A percentile compares a stretch with the other conserved stretches of the same genome.
phyloP scores from a whole-genome alignment of 1,140 invertebrate genomes.

The Periplaneta americana region DNA sequence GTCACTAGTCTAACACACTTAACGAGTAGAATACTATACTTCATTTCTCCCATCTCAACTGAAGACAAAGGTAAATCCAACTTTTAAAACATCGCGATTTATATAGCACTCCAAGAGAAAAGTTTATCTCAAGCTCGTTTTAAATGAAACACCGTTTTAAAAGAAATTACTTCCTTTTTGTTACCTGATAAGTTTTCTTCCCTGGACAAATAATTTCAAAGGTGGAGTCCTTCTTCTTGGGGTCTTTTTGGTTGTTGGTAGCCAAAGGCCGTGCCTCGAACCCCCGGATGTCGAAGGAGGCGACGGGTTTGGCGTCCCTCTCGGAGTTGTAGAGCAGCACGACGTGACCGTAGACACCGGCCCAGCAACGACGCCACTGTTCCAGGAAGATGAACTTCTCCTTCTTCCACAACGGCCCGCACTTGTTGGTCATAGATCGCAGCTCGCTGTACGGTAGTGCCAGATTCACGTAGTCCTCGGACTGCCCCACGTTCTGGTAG shows the following conservation, averaged over 20 bases:
- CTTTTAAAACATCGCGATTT: not conserved
- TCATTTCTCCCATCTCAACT: no score
- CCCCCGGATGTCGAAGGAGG: not conserved
- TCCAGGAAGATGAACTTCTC: conserved; percentile 11
- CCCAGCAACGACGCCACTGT: not conserved
- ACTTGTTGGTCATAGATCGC: not conserved
- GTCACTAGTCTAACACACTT: no score
- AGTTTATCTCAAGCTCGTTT: not conserved
- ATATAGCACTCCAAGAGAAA: not conserved
- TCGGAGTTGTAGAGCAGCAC: conserved; percentile 5
- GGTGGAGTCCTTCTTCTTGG: conserved; percentile 1
- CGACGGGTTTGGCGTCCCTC: conserved; percentile 7
- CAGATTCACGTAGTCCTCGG: not conserved
- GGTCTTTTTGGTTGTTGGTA: not conserved
- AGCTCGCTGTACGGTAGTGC: not conserved
- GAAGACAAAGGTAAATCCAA: no score
- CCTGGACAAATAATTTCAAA: conserved; percentile 15
- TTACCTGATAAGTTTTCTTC: conserved; percentile 14
- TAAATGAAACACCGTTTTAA: not conserved
- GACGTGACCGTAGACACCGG: not conserved
- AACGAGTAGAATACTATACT: no score
- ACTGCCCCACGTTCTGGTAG: not conserved
- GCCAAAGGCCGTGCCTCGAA: conserved; percentile 1
- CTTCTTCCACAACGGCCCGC: conserved; percentile 1
- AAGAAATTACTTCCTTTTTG: no score